A percentile compares a stretch with the other conserved stretches of the same genome.
phyloP scores from a whole-genome alignment of 2,797 vertebrate genomes.

The Sebastes elongatus region DNA sequence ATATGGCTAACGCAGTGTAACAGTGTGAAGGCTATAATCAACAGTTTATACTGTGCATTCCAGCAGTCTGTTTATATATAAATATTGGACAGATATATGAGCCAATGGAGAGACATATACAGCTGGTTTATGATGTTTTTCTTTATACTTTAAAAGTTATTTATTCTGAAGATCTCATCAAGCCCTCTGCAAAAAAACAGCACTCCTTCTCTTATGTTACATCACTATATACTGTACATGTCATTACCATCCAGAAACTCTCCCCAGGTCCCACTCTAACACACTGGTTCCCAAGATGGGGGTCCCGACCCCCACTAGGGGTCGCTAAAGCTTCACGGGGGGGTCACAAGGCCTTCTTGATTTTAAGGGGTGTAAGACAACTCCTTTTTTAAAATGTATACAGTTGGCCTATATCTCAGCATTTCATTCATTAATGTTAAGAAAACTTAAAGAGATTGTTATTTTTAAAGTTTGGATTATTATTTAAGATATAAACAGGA shows the following conservation, averaged over 20 bases:
- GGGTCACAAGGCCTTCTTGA: too few relatives aligned
- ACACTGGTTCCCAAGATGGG: too few relatives aligned
- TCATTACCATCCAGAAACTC: background rate
- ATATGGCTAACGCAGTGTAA: background rate
- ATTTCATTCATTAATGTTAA: too few relatives aligned
- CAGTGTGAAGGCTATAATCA: background rate
- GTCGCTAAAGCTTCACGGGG: too few relatives aligned
- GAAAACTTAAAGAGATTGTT: too few relatives aligned
- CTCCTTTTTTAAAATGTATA: too few relatives aligned
- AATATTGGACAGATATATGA: background rate
- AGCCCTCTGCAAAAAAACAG: background rate
- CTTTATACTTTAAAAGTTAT: background rate
- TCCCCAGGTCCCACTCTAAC: background rate
- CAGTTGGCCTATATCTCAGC: too few relatives aligned
- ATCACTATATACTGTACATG: background rate
- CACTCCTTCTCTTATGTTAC: background rate
- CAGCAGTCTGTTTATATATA: background rate
- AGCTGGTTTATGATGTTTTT: background rate
- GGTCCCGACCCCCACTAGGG: too few relatives aligned
- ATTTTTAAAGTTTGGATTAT: too few relatives aligned
- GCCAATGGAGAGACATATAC: background rate
- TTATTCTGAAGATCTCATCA: background rate
- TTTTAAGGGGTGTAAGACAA: too few relatives aligned
- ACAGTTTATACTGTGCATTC: conserved; percentile 16
- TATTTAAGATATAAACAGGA: too few relatives aligned